Evolutionary conservation across 37 sponge, comb jelly and placozoan species (phyloP), one percentile per base, ranked within the genome.

Genomic region (Cladorhizidae sp.): DNA sequence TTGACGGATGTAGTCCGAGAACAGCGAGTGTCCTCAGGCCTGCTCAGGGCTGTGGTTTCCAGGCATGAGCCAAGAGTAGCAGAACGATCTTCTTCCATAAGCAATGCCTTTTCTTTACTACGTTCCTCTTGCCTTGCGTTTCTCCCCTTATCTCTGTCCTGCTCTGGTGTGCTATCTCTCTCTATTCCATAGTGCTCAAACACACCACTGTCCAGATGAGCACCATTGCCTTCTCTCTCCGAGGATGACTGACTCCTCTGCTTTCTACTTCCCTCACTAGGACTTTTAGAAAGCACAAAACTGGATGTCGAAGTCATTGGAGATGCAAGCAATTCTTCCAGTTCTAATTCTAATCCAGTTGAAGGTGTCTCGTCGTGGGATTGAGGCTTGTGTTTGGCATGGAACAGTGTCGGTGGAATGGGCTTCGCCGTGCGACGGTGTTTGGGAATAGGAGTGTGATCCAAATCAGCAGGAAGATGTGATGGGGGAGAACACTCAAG

Each of bases 181-280:
- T 41, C 71, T 45, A 9, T 45, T 45, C 8, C 49, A 45, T 45
- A 45, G 45, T 40, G 42, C 7, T 71, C 71, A 71, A 71, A 71
- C 71, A 71, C 71, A 18, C 71, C 71, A 71, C 71, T 71, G 43
- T 71, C 71, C 71, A 71, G 43, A 15, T n/a, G n/a, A n/a, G n/a
- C n/a, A n/a, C n/a, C n/a, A n/a, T 67, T 67, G 5, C 59, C 59
- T 14, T 5, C 59, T 5, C 26, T 18, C 20, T 3, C 59, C 23
- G 3, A 21, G 49, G 49, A 45, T 9, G 9, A 9, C 49, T 9
- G 49, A 9, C 9, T 45, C 9, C 9, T 9, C 5, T 9, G 49
- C 9, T 9, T 9, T 45, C 49, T 45, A 45, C 8, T 45, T 9
- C 49, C 49, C 49, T 45, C 5, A 59, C 15, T 59, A 18, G 61